These are phyloP conservation scores for Coptodon bakossiorum DNA, from an alignment of 2,113 vertebrate species.

Conservation along the genomic window DNA sequence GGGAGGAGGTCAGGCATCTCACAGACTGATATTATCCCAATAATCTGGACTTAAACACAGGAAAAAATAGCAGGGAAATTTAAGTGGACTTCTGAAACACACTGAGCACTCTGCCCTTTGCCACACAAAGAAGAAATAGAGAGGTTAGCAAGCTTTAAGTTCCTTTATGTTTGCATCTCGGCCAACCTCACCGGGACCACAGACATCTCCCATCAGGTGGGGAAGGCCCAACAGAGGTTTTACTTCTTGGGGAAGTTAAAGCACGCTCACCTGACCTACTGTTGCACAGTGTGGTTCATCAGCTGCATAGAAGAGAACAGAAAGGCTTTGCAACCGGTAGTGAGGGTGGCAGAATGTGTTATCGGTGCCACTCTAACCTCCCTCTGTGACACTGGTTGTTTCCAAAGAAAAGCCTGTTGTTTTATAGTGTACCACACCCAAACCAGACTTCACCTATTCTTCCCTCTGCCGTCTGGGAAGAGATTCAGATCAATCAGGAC, in stretches of 20 bases:
- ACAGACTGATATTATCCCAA: not conserved
- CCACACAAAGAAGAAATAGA: not conserved
- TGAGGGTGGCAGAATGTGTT: not conserved
- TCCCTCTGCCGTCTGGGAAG: not conserved
- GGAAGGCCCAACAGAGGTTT: not conserved
- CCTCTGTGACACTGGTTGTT: no score
- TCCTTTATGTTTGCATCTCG: not conserved
- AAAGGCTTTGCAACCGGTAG: not conserved
- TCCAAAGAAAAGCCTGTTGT: not conserved
- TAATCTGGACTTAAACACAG: not conserved
- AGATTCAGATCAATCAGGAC: not conserved
- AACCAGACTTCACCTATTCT: not conserved
- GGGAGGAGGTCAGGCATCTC: not conserved
- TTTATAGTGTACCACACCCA: not conserved
- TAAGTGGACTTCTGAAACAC: not conserved
- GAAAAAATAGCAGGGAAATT: not conserved
- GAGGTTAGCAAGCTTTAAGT: not conserved
- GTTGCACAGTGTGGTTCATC: not conserved
- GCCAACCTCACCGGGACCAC: rapidly evolving
- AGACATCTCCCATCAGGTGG: not conserved
- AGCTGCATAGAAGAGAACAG: not conserved
- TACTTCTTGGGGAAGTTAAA: not conserved
- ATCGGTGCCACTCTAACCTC: rapidly evolving
- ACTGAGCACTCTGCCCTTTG: not conserved
- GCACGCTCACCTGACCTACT: not conserved